Evolutionary conservation across 1,140 invertebrate species (phyloP).

Genomic region (Euura lappo): DNA sequence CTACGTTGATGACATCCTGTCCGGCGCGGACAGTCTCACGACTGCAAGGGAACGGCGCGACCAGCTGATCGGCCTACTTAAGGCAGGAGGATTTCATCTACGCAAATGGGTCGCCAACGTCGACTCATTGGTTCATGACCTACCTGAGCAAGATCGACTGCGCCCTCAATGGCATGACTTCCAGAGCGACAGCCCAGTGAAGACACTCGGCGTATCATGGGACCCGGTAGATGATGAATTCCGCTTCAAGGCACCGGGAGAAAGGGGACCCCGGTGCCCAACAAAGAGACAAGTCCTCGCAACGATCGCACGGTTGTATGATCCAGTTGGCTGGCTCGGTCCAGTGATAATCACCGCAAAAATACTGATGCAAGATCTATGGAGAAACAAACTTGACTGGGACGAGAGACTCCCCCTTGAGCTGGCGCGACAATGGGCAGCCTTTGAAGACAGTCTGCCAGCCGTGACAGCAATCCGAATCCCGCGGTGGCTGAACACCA

Average conservation of each 20-base stretch:
- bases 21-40: constrained; percentile 28
- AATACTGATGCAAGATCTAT: constrained; percentile 44
- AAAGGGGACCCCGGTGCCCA: no score
- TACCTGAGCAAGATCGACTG: no score
- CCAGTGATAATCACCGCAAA: constrained; percentile 44
- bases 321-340: constrained; percentile 41
- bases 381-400: constrained; percentile 40
- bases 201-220: no score
- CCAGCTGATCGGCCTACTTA: constrained; percentile 33
- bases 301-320: constrained; percentile 41
- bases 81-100: constrained; percentile 32
- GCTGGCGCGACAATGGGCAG: constrained; percentile 31
- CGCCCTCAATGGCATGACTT: constrained; percentile 18
- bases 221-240: no score
- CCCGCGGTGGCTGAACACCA: no score
- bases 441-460: no score
- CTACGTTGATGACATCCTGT: constrained; percentile 42
- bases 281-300: constrained; percentile 42
- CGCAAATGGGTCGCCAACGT: constrained; percentile 46
- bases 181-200: constrained; percentile 24
- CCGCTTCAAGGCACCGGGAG: background rate
- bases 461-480: no score
- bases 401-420: constrained; percentile 35
- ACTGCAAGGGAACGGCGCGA: constrained; percentile 25
- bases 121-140: constrained; percentile 31